These are phyloP conservation scores for Mohoua ochrocephala DNA, from an alignment of 2,113 vertebrate species.

Conservation along the genomic window DNA sequence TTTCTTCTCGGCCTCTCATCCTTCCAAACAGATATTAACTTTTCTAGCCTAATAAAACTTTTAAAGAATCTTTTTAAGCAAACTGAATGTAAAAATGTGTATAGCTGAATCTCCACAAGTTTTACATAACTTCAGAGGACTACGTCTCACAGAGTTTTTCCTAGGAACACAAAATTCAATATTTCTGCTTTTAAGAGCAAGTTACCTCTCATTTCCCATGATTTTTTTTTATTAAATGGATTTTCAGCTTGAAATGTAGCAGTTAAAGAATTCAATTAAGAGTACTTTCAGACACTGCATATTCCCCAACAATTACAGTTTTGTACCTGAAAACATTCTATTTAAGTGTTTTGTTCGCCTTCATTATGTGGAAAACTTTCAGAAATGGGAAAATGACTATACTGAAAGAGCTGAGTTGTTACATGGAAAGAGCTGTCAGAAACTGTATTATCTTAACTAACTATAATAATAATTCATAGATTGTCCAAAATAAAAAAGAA, in stretches of 20 bases:
- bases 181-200: background rate
- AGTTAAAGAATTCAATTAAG: background rate
- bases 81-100: background rate
- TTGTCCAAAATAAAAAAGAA: background rate
- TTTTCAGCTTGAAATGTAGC: background rate
- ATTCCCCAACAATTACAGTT: background rate
- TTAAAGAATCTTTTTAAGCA: background rate
- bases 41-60: slow-evolving; percentile 18
- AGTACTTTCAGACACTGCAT: background rate
- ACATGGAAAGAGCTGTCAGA: background rate
- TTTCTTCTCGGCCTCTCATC: background rate
- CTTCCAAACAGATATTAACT: slow-evolving; percentile 59
- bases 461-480: background rate
- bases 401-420: background rate
- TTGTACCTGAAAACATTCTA: background rate
- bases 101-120: background rate
- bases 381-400: background rate
- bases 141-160: background rate
- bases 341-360: background rate
- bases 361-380: background rate
- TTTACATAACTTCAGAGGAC: background rate
- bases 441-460: background rate
- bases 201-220: background rate
- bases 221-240: background rate
- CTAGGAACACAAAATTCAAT: background rate